These are phyloP conservation scores for Abrostola triplasia DNA, from an alignment of 2,888 invertebrate genomes.

Conservation along the genomic window DNA sequence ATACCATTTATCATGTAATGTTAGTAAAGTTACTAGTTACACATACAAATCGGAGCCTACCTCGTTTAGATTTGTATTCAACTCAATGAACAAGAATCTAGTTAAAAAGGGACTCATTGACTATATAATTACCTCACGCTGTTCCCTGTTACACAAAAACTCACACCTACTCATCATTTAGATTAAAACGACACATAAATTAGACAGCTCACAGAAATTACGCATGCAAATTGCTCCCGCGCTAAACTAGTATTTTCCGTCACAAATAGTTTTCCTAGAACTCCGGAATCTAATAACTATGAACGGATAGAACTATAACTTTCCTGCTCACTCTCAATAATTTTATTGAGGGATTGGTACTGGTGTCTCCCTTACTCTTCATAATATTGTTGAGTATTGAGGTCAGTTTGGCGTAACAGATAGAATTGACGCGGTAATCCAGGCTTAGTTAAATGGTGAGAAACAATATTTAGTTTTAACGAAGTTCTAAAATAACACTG, in stretches of 20 bases:
- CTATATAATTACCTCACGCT: not conserved
- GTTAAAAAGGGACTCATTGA: not conserved
- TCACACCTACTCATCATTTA: slow-evolving; percentile 17
- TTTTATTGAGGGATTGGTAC: not conserved
- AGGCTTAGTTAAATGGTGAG: slow-evolving; percentile 38
- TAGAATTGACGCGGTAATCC: slow-evolving; percentile 47
- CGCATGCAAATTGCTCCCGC: slow-evolving; percentile 53
- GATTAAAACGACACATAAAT: slow-evolving; percentile 48
- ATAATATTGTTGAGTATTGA: slow-evolving; percentile 37
- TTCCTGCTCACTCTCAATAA: slow-evolving; percentile 20
- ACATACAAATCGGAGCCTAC: too few species aligned
- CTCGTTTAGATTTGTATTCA: not conserved
- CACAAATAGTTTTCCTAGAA: slow-evolving; percentile 56
- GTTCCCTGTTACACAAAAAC: slow-evolving; percentile 9
- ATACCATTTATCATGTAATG: too few species aligned
- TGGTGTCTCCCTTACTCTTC: slow-evolving; percentile 25
- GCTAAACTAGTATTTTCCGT: slow-evolving; percentile 53
- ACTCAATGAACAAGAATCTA: not conserved
- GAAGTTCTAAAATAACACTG: slow-evolving; percentile 10
- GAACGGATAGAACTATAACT: slow-evolving; percentile 9
- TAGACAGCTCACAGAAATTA: slow-evolving; percentile 53
- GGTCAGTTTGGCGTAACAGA: slow-evolving; percentile 54
- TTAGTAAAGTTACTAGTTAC: too few species aligned
- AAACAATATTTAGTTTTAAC: slow-evolving; percentile 26
- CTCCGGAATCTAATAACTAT: slow-evolving; percentile 30